Percentiles rank a stretch among this genome's conserved stretches.
phyloP scores from a whole-genome alignment of 2,888 invertebrate genomes.

The Chrysolina americana region DNA sequence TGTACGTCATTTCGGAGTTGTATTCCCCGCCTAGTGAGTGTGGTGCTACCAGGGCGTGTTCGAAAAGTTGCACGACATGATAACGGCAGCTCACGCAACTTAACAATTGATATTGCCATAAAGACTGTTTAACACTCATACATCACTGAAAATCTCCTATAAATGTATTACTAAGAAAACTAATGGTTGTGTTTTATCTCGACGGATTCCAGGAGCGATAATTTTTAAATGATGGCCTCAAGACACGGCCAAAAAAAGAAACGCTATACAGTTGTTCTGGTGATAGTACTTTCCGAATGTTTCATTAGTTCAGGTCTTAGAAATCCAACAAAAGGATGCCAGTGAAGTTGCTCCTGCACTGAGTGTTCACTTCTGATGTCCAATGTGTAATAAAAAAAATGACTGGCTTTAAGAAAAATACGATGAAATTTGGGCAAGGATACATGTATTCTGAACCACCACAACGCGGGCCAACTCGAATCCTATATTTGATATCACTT shows the following conservation, averaged over 20 bases:
- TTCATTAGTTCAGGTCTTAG: background rate
- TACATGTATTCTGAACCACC: too few species aligned
- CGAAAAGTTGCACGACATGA: conserved; percentile 52
- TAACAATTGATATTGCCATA: conserved; percentile 59
- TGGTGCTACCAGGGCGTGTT: conserved; percentile 44
- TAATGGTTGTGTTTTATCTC: conserved; percentile 50
- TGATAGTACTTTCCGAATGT: background rate
- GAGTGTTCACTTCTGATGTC: too few species aligned
- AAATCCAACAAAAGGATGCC: too few species aligned
- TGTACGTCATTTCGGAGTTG: background rate
- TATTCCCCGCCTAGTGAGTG: conserved; percentile 36
- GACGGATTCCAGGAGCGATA: conserved; percentile 24
- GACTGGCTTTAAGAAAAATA: too few species aligned
- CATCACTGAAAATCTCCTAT: conserved; percentile 56
- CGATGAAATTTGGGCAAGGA: too few species aligned
- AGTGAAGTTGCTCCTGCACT: too few species aligned
- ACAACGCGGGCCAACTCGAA: too few species aligned
- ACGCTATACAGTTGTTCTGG: conserved; percentile 7
- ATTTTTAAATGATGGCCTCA: conserved; percentile 33
- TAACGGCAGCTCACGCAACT: conserved; percentile 59
- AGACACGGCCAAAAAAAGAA: background rate
- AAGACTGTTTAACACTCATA: conserved; percentile 59
- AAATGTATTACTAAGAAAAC: conserved; percentile 55
- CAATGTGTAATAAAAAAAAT: too few species aligned
- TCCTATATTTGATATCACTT: too few species aligned